Percentiles rank a stretch among this genome's conserved stretches.
phyloP scores from a whole-genome alignment of 2,113 vertebrate genomes.

The Neodontobutis hainanensis region DNA sequence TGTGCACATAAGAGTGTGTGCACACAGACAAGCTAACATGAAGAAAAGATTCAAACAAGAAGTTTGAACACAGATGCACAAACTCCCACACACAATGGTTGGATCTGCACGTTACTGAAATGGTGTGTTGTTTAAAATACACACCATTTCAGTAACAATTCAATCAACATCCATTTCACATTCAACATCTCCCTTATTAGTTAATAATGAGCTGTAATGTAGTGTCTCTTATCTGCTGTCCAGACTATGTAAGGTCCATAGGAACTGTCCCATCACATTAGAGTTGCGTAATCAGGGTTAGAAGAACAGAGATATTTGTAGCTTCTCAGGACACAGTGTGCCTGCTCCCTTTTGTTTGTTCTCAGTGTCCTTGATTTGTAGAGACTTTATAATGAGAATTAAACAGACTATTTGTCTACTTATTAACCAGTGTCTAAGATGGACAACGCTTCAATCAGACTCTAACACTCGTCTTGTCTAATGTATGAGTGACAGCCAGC shows the following conservation, averaged over 20 bases:
- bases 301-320: constrained; percentile 16
- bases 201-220: not conserved
- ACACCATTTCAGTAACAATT: not conserved
- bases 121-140: not conserved
- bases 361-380: constrained; percentile 31
- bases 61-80: constrained; percentile 28
- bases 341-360: constrained; percentile 1
- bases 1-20: constrained; percentile 25
- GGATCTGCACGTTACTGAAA: constrained; percentile 9
- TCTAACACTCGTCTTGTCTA: not conserved
- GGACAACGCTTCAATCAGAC: not conserved
- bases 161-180: not conserved
- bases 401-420: not conserved
- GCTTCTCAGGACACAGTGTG: constrained; percentile 9
- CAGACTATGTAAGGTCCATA: constrained; percentile 20
- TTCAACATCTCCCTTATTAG: not conserved
- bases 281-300: constrained; percentile 43
- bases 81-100: constrained; percentile 20
- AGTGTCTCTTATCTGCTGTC: constrained; percentile 19
- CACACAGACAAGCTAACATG: constrained; percentile 25
- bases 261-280: constrained; percentile 28
- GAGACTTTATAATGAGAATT: not conserved
- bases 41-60: constrained; percentile 23
- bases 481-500: constrained; percentile 9
- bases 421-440: constrained; percentile 6